phyloP scores from a whole-genome alignment of 2,797 vertebrate genomes.

The Moxostoma hubbsi region DNA sequence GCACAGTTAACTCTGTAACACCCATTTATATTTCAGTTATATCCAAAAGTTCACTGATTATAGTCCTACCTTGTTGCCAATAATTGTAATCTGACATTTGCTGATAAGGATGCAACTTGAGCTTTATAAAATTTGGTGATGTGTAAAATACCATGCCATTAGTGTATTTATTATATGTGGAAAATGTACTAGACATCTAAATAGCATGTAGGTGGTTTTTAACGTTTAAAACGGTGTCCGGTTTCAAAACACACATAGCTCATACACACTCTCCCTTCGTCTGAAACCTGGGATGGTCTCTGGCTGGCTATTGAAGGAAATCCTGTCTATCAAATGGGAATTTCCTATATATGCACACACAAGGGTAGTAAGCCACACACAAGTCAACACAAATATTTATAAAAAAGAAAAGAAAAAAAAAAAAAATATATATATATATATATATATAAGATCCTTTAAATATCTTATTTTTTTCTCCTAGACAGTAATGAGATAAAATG shows the following conservation, averaged over 20 bases:
- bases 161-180: background rate
- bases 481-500: background rate
- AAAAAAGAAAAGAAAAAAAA: too few species aligned
- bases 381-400: too few species aligned
- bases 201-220: too few species aligned
- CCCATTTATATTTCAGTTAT: background rate
- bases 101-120: too few species aligned
- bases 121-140: too few species aligned
- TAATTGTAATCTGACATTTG: too few species aligned
- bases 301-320: conserved; percentile 75
- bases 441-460: too few species aligned
- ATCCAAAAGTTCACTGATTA: background rate
- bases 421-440: too few species aligned
- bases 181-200: background rate
- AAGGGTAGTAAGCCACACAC: conserved; percentile 40
- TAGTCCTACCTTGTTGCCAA: too few species aligned
- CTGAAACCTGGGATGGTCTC: conserved; percentile 68
- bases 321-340: conserved; percentile 76
- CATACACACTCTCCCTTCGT: conserved; percentile 23
- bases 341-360: conserved; percentile 69
- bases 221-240: background rate
- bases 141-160: background rate
- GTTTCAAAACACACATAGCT: background rate
- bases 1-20: conserved; percentile 3
- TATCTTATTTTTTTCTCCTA: background rate